Percentiles rank a stretch among this genome's conserved stretches.
Evolutionary conservation across 2,797 vertebrate species (phyloP).

Genomic region (Phoebastria nigripes): DNA sequence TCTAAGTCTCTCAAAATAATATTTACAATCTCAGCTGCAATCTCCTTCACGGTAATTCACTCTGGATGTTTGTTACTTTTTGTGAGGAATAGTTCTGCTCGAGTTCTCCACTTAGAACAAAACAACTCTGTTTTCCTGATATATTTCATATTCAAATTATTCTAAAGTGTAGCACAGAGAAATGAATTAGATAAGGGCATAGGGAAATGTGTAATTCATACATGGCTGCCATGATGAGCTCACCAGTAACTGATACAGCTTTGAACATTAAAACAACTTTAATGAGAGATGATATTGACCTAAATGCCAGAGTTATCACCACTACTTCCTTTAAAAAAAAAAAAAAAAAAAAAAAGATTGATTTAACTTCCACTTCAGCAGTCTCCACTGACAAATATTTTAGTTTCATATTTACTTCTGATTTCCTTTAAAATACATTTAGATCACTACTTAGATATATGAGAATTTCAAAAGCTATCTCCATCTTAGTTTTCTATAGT

Average conservation of each 20-base stretch:
- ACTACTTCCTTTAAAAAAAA: neutral
- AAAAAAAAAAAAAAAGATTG: neutral
- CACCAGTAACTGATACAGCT: neutral
- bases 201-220: neutral
- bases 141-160: slow-evolving; percentile 20
- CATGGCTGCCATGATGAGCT: neutral
- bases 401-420: neutral
- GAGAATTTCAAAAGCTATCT: neutral
- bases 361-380: neutral
- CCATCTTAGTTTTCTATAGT: neutral
- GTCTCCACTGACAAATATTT: neutral
- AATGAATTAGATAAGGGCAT: neutral
- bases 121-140: slow-evolving; percentile 30
- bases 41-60: neutral
- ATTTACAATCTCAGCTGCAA: slow-evolving; percentile 32
- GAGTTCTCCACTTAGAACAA: slow-evolving; percentile 4
- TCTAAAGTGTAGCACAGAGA: neutral
- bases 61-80: neutral
- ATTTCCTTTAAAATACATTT: slow-evolving; percentile 1
- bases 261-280: neutral
- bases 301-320: neutral
- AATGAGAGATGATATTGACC: neutral
- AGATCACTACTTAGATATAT: neutral
- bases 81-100: slow-evolving; percentile 4
- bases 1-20: slow-evolving; percentile 5